Conservation (phyloP, 2,113 vertebrate genomes). For the Coregonus clupeaformis region DNA sequence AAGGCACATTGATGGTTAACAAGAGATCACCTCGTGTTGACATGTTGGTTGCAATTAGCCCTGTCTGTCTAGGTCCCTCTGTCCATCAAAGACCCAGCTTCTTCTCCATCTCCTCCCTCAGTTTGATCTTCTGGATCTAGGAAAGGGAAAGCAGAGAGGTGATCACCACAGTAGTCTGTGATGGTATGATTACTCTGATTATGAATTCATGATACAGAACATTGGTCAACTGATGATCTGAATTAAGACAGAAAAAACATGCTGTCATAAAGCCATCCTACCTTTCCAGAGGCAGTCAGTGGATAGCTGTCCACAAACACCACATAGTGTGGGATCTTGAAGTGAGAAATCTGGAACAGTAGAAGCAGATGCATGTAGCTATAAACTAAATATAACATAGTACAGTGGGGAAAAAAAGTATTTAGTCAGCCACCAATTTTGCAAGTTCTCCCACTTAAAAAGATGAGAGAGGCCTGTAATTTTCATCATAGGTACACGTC, state of each 20-base stretch:
- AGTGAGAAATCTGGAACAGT: slow-evolving; percentile 84
- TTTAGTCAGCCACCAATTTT: too few species aligned
- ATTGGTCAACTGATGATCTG: not conserved
- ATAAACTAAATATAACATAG: not conserved
- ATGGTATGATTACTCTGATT: too few species aligned
- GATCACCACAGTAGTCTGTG: not conserved
- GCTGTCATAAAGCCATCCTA: slow-evolving; percentile 48
- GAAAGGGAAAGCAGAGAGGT: not conserved
- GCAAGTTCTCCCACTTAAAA: too few species aligned
- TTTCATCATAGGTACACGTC: too few species aligned
- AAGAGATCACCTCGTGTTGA: too few species aligned
- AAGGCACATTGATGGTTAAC: too few species aligned
- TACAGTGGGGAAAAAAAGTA: too few species aligned
- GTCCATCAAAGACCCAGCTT: slow-evolving; percentile 45
- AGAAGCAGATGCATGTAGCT: too few species aligned
- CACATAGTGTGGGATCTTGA: slow-evolving; percentile 89
- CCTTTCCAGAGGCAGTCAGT: slow-evolving; percentile 88
- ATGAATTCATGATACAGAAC: too few species aligned
- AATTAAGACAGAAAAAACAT: not conserved
- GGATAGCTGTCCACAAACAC: slow-evolving; percentile 83
- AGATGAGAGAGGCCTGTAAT: too few species aligned
- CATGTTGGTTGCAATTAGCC: too few species aligned
- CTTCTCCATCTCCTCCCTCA: slow-evolving; percentile 55
- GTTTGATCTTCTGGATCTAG: slow-evolving; percentile 63
- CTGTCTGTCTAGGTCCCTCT: slow-evolving; percentile 15